Base-by-base conservation (phyloP, 2,888 invertebrate species). In the Cephonodes hylas region DNA sequence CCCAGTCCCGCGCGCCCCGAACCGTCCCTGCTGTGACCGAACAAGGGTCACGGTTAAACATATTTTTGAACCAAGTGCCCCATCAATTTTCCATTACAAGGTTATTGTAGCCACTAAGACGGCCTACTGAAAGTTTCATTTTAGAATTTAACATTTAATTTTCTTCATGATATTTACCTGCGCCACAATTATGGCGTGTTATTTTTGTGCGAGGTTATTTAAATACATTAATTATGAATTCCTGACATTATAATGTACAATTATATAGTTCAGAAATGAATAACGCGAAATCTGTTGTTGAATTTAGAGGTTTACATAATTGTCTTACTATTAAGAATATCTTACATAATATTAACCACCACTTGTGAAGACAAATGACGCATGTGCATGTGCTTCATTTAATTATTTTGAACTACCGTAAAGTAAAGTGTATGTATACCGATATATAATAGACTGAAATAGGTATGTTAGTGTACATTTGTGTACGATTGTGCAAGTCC, bases 21-120 rank as follows among this genome's bases (percentile, higher is more conserved):
- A 72, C 69, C 67, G 72, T 75, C 76, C 75, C 77, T 66, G 59
- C 69, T 76, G 70, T 89, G 88, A 90, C 89, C 89, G 86, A 80
- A 77, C 81, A 66, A 77, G 85, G 91, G 89, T 91, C 92, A 91
- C 74, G 91, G 92, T 78, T 92, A 80, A 74, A 74, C 72, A 79
- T 84, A 88, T 84, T 86, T 87, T 79, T 68, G 74, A 79, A 83
- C 69, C 83, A 83, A 81, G 81, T 82, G 80, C 74, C 75, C 57
- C 69, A 72, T 74, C 64, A 72, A 72, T 76, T 78, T 76, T 74
- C 72, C 66, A 74, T 72, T 66, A 72, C 45, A 68, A 71, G 63
- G 61, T 70, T 63, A 62, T 69, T 66, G 66, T 68, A 66, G 59
- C 59, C 64, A 48, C 64, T 27, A 27, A 18, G 25, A 15, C 27